phyloP scores from a whole-genome alignment of 2,797 vertebrate species.

The Acanthornis magna region DNA sequence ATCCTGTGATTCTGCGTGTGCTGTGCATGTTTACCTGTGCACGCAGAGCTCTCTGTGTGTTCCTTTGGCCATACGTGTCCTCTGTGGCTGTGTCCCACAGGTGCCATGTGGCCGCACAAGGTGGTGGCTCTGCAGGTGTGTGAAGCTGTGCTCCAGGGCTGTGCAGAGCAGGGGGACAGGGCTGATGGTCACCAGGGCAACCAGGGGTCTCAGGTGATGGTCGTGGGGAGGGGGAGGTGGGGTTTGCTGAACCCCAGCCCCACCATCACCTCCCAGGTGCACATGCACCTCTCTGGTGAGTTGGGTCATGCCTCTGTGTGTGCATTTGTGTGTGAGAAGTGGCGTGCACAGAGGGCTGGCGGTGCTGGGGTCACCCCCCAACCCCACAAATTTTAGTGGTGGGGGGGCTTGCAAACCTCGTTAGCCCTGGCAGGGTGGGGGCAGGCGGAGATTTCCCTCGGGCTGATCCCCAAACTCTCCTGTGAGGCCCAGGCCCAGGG shows the following conservation, averaged over 20 bases:
- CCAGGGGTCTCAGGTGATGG: too few species aligned
- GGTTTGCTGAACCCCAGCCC: not conserved
- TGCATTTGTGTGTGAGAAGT: not conserved
- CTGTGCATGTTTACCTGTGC: not conserved
- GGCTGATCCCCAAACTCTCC: constrained; percentile 28
- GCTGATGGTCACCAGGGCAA: not conserved
- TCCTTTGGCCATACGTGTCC: accelerated
- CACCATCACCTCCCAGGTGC: not conserved
- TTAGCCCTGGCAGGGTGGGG: not conserved
- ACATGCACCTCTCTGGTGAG: accelerated
- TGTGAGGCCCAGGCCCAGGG: not conserved
- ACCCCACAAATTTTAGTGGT: constrained; percentile 76
- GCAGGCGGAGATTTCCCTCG: constrained; percentile 46
- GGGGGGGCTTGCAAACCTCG: constrained; percentile 70
- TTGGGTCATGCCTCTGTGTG: accelerated
- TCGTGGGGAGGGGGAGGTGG: too few species aligned
- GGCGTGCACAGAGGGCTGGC: not conserved
- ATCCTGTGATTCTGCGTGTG: not conserved
- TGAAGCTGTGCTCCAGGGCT: too few species aligned
- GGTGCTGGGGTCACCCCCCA: constrained; percentile 81
- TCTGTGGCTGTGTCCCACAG: not conserved
- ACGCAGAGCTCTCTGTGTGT: not conserved
- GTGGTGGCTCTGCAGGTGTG: not conserved
- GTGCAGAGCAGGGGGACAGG: not conserved
- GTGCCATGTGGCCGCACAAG: not conserved